Evolutionary conservation across 2,113 vertebrate genomes (phyloP).

Genomic region (Deroptyus accipitrinus): DNA sequence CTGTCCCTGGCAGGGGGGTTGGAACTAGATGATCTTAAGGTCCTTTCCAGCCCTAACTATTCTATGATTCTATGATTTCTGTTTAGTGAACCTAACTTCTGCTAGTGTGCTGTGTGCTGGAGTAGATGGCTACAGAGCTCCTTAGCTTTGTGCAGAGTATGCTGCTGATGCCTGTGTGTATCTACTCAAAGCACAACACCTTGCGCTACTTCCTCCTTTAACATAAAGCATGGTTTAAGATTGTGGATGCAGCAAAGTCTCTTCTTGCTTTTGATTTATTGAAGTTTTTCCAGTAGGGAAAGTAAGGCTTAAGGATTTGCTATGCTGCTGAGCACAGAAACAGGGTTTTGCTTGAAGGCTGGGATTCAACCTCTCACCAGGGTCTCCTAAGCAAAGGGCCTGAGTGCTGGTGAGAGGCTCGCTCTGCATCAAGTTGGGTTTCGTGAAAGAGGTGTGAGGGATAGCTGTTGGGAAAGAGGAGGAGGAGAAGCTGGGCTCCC

Average conservation of each 20-base stretch:
- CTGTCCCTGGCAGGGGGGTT: too few relatives aligned
- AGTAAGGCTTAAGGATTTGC: neutral
- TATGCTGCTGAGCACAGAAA: neutral
- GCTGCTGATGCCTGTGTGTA: fast-evolving
- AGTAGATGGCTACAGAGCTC: neutral
- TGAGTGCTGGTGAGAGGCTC: neutral
- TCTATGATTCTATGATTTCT: neutral
- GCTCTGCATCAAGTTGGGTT: neutral
- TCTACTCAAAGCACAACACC: fast-evolving
- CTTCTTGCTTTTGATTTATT: neutral
- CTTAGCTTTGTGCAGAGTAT: fast-evolving
- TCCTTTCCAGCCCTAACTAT: too few relatives aligned
- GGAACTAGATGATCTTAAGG: too few relatives aligned
- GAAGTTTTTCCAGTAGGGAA: neutral
- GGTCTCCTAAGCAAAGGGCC: too few relatives aligned
- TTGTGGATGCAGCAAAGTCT: neutral
- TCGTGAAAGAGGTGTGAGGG: too few relatives aligned
- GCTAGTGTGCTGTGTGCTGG: neutral
- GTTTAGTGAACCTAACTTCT: neutral
- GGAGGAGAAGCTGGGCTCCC: neutral
- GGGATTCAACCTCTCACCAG: neutral
- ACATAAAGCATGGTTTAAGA: fast-evolving
- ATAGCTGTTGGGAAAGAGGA: neutral
- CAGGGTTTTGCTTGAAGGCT: neutral
- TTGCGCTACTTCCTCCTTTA: fast-evolving